A percentile compares a stretch with the other conserved stretches of the same genome.
phyloP scores from a whole-genome alignment of 2,888 invertebrate genomes.

The Furcula furcula region DNA sequence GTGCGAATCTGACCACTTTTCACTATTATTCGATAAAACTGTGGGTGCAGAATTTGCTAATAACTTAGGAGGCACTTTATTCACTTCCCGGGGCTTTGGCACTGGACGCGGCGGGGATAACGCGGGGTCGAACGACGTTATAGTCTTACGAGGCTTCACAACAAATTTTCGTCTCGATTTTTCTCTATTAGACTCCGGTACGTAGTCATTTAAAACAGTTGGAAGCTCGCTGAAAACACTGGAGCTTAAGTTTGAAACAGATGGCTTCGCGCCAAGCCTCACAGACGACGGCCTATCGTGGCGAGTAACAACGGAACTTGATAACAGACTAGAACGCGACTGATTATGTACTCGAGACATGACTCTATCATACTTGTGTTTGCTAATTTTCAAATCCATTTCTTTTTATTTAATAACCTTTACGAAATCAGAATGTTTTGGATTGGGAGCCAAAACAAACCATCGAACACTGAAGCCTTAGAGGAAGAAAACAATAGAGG shows the following conservation, averaged over 20 bases:
- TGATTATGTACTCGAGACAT: constrained; percentile 60
- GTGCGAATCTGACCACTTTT: constrained; percentile 49
- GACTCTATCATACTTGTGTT: constrained; percentile 57
- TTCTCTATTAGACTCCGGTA: constrained; percentile 35
- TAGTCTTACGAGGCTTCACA: constrained; percentile 61
- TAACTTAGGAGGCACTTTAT: constrained; percentile 28
- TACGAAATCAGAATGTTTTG: constrained; percentile 25
- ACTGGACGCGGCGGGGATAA: constrained; percentile 42
- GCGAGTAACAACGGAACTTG: constrained; percentile 53
- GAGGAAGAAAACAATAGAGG: no score
- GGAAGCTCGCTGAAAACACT: constrained; percentile 62
- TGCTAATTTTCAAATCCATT: constrained; percentile 37
- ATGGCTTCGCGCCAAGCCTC: constrained; percentile 61
- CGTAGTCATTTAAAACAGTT: constrained; percentile 58
- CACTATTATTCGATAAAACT: constrained; percentile 30
- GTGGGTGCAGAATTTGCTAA: constrained; percentile 49
- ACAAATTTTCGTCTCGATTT: constrained; percentile 43
- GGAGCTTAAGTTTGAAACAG: constrained; percentile 52
- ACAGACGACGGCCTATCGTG: constrained; percentile 51
- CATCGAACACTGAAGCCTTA: no score
- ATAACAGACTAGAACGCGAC: constrained; percentile 40
- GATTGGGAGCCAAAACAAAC: no score
- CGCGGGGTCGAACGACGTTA: constrained; percentile 59
- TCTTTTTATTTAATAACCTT: neutral
- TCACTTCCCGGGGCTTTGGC: constrained; percentile 19